Evolutionary conservation across 1,140 invertebrate species (phyloP), one percentile per base, ranked within the genome.

Genomic region (Heterodera carotae): DNA sequence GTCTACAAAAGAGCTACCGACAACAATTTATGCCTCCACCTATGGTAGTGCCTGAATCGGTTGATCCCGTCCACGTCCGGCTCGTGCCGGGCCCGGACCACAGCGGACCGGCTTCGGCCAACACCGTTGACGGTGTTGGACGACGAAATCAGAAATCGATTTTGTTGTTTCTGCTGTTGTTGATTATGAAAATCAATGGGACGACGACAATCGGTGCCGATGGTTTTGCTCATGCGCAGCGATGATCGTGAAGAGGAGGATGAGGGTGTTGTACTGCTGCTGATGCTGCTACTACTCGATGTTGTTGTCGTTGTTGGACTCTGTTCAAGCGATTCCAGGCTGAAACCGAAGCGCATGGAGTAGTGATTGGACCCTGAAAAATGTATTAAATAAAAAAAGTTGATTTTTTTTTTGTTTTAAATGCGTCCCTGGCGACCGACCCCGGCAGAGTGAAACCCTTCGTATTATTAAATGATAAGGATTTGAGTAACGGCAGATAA

Each of bases 31-130:
- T 62, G 60, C 12, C 5, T 64, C 22, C 62, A 82, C 80, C 72
- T 81, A 59, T 81, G 80, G 71, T 80, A 81, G 39, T 81, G 74
- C 67, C 71, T 81, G 64, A 75, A 81, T 31, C 80, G 43, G 56
- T 81, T 76, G 8, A 81, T 34, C 31, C 80, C 80, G 39, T 62
- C 53, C 22, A 81, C 80, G 62, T 81, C 80, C 29, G 80, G 73
- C 43, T 59, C 56, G 60, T 62, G 67, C 25, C 80, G 33, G 22
- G 80, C 80, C 36, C 80, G n/a, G 43, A 81, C 62, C 7, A 81
- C 80, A 4, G 80, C 80, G n/a, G 80, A 81, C n/a, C 74, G 7
- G 25, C 72, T 74, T 31, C n/a, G 15, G 48, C 48, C 48, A 22
- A 56, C 22, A 18, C 48, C 48, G 22, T 22, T 22, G 48, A 12